Evolutionary conservation across 2,888 invertebrate species (phyloP), one percentile per base, ranked within the genome.

Genomic region (Agyllia agylla): DNA sequence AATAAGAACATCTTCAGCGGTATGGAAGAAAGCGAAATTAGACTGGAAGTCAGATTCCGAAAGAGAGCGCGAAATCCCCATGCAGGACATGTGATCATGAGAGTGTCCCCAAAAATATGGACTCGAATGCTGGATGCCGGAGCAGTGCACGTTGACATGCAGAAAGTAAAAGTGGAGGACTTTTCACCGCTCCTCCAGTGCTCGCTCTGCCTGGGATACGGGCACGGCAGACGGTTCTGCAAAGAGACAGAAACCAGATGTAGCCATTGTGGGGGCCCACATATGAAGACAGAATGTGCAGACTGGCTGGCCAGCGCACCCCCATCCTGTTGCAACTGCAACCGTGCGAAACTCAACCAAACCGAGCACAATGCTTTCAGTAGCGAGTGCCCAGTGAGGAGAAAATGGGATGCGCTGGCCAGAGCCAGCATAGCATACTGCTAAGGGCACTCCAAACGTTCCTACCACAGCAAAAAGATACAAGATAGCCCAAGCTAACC

Each of bases 361-460:
- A 8, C 1, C 2, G 30, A 42, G 1, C 80, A 80, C 17, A 82
- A 70, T 6, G 82, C 82, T 0, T 82, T 82, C 11, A 82, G 82
- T 17, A 11, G 15, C 5, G 27, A 20, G 0, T 82, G 82, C 20
- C 82, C 82, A 3, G 77, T 86, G 5, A 70, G 89, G 17, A 75
- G 24, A 9, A 87, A 78, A 17, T 91, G 92, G 89, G 91, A 92
- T n/a, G 31, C 57, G 3, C n/a, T 92, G 31, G 92, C 91, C 2
- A 42, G 91, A 11, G 0, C 57, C 57, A 57, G 20, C 20, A 8
- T 57, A 20, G n/a, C 57, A 6, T 20, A 57, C 20, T 20, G 42
- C 85, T 42, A 30, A 80, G 49, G 79, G 79, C 79, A 15, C 8
- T 17, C 49, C 0, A 13, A 3, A 1, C 15, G 15, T 0, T 9